Base-by-base conservation (phyloP, 1,140 invertebrate species). In the Archivesica marissinica region DNA sequence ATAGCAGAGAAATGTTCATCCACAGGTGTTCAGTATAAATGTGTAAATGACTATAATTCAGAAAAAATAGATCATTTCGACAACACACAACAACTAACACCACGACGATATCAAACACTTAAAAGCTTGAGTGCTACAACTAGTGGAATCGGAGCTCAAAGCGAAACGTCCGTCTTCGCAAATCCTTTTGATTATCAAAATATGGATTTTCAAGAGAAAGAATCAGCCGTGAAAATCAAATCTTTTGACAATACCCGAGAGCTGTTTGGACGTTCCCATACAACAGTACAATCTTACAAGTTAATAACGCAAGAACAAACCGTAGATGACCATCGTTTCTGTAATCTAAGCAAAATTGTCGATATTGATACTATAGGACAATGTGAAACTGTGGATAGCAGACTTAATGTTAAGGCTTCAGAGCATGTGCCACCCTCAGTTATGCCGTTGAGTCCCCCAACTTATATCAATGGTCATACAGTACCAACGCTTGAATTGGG, bases 171-270 rank as follows among this genome's bases (percentile, higher is more conserved):
- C 9, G 66, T 70, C 1, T 20, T 70, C 0, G 15, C 66, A 44
- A 70, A 70, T 44, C 66, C 66, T 3, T 70, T 70, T 70, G 66
- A 44, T 70, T 44, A 70, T 44, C 30, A 70, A 38, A 70, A 64
- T 35, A 35, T 35, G 38, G 11, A 64, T 4, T 64, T 64, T 64
- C 59, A 64, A 35, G 59, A 64, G 2, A 25, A 64, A 20, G 23
- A 4, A 52, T 20, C 4, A 7, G 17, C 50, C 17, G 17, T 23
- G 3, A 15, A 52, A 52, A 52, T 52, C 3, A n/a, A 15, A n/a
- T 52, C 17, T 52, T 7, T 20, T n/a, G 23, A 52, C 6, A 52
- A 20, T 52, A 20, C 17, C 17, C 17, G 2, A 52, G 23, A 15
- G 23, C 25, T 20, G 17, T 20, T n/a, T 20, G 23, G 23, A 52